Base-by-base conservation (phyloP, 2,888 invertebrate species). In the Asteroscopus sphinx region DNA sequence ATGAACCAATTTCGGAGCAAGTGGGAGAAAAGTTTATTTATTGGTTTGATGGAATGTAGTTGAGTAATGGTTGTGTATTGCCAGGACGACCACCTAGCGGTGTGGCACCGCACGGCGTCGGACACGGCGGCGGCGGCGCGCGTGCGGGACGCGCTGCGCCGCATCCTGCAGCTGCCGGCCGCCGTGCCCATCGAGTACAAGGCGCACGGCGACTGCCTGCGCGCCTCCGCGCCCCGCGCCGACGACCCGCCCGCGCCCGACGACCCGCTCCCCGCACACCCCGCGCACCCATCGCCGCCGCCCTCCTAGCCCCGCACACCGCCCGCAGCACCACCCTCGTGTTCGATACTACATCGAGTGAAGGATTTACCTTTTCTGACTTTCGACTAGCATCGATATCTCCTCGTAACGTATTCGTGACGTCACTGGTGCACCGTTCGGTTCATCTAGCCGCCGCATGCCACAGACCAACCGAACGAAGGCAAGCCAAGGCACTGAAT, bases 41-140 rank as follows among this genome's bases (percentile, higher is more conserved):
- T 21, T 21, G 21, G 4, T 6, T 21, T 6, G 21, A 21, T 6
- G 6, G 6, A 21, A 21, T 21, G 21, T 21, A 1, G 6, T 21
- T 1, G 6, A 4, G 4, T 6, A 21, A 3, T 21, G 21, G 21
- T 21, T 21, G 4, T 21, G 21, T 21, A 4, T 21, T 21, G 17
- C 3, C 85, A 98, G 97, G 99, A 99, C 93, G 99, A 99, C 88
- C 97, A 98, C 87, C 96, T 99, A 83, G 98, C 99, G 73, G 96
- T 99, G 81, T 99, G 99, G 99, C 99, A 99, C 93, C 96, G 98
- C 90, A 99, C 98, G 75, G 98, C 99, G 49, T 96, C 97, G 69
- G 99, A 99, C 95, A 96, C 96, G 83, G 96, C 95, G 69, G 98
- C 98, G 72, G 98, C 98, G 78, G 96, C 96, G 72, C 96, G 99